A percentile compares a stretch with the other conserved stretches of the same genome.
Conservation (phyloP, 2,113 vertebrate genomes). For the Catharus fuscescens region DNA sequence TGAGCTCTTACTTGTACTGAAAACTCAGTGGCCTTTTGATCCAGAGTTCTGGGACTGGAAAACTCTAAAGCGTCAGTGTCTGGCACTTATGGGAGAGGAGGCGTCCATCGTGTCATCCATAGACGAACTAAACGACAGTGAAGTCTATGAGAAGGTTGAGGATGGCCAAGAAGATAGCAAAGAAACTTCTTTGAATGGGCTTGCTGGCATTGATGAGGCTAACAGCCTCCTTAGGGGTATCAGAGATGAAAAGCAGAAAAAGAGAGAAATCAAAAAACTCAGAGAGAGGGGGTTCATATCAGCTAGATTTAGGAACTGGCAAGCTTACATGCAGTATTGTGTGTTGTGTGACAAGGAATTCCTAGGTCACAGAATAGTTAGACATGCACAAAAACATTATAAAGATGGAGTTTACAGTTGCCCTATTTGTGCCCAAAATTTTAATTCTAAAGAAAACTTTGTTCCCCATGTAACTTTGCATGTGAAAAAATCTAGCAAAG, state of each 20-base stretch:
- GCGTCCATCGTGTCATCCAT: conserved; percentile 97
- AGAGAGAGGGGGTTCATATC: conserved; percentile 93
- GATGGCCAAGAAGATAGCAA: conserved; percentile 79
- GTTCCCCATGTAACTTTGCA: conserved; percentile 94
- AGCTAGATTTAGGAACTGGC: conserved; percentile 94
- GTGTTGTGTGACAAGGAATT: conserved; percentile 98
- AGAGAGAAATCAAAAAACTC: conserved; percentile 90
- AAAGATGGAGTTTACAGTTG: conserved; percentile 90
- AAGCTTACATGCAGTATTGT: conserved; percentile 98
- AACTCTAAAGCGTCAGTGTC: conserved; percentile 93
- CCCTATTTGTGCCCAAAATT: conserved; percentile 93
- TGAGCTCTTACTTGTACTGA: conserved; percentile 93
- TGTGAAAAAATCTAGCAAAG: conserved; percentile 96
- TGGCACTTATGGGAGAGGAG: conserved; percentile 95
- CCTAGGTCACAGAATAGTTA: conserved; percentile 93
- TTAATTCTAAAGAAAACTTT: conserved; percentile 90
- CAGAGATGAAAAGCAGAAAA: conserved; percentile 87
- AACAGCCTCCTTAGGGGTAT: conserved; percentile 81
- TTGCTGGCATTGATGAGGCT: conserved; percentile 79
- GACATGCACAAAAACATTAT: conserved; percentile 94
- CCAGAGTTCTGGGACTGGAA: conserved; percentile 99
- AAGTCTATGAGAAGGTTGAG: conserved; percentile 84
- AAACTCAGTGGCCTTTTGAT: conserved; percentile 98
- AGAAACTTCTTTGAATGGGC: conserved; percentile 78
- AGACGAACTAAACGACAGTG: conserved; percentile 92